Percentiles rank a stretch among this genome's conserved stretches.
Conservation (phyloP, 2,888 invertebrate genomes). For the Stegana nigrithorax region DNA sequence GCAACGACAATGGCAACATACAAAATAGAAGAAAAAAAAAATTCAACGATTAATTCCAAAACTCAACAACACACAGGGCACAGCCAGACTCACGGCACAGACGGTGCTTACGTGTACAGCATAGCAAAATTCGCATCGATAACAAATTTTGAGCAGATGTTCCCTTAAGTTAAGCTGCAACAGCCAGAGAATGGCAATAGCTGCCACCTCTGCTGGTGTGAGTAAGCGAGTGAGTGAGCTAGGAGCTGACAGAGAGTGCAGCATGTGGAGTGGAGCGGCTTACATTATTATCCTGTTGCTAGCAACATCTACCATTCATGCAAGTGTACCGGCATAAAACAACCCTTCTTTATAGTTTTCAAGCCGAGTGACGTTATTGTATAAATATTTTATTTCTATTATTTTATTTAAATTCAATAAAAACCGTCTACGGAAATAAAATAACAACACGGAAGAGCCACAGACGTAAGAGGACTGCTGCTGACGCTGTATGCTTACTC, state of each 20-base stretch:
- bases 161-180: conserved; percentile 21
- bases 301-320: background rate
- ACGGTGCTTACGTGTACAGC: background rate
- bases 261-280: background rate
- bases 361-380: background rate
- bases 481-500: too few species aligned
- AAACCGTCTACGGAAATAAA: conserved; percentile 44
- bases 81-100: background rate
- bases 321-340: background rate
- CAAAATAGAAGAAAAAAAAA: too few species aligned
- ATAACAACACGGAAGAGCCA: too few species aligned
- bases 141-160: conserved; percentile 6
- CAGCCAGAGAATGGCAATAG: conserved; percentile 24
- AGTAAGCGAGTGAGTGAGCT: background rate
- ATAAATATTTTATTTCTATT: conserved; percentile 19
- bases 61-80: too few species aligned
- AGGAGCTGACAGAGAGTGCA: too few species aligned
- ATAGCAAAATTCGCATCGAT: conserved; percentile 16
- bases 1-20: background rate
- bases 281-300: conserved; percentile 5
- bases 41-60: too few species aligned
- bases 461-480: too few species aligned
- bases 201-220: conserved; percentile 7
- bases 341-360: conserved; percentile 6
- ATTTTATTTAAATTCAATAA: conserved; percentile 44